Conservation (phyloP, 2,797 vertebrate species). For the Cuculus canorus region DNA sequence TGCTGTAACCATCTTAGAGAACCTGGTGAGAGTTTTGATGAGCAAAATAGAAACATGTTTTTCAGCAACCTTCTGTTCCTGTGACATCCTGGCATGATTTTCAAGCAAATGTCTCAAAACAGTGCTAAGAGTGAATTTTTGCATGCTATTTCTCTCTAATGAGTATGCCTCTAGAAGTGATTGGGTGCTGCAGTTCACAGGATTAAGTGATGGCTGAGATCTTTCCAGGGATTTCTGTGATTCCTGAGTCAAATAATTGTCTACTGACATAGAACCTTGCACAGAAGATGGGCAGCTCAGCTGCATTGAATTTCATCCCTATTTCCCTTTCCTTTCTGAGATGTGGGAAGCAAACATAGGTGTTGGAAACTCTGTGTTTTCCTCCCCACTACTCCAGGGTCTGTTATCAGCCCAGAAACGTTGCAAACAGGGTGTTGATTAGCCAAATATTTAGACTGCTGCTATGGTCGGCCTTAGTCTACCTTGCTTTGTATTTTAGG, state of each 20-base stretch:
- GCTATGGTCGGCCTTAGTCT: background rate
- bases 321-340: background rate
- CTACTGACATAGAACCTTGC: background rate
- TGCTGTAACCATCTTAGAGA: slow-evolving; percentile 5
- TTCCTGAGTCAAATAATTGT: background rate
- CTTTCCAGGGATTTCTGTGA: background rate
- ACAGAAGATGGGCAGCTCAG: background rate
- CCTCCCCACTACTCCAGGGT: background rate
- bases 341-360: background rate
- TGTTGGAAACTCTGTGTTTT: background rate
- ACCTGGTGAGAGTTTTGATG: slow-evolving; percentile 16
- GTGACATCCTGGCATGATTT: background rate
- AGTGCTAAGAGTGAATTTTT: background rate
- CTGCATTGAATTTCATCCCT: background rate
- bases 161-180: background rate
- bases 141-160: background rate
- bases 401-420: background rate
- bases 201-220: background rate
- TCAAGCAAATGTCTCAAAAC: background rate
- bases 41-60: slow-evolving; percentile 26
- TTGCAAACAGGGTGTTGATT: background rate
- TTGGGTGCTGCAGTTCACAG: background rate
- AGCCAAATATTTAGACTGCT: background rate
- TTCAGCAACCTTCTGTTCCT: slow-evolving; percentile 20
- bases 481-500: background rate